Base-by-base conservation (phyloP, 2,113 vertebrate species). In the Gallinago jamesoni region DNA sequence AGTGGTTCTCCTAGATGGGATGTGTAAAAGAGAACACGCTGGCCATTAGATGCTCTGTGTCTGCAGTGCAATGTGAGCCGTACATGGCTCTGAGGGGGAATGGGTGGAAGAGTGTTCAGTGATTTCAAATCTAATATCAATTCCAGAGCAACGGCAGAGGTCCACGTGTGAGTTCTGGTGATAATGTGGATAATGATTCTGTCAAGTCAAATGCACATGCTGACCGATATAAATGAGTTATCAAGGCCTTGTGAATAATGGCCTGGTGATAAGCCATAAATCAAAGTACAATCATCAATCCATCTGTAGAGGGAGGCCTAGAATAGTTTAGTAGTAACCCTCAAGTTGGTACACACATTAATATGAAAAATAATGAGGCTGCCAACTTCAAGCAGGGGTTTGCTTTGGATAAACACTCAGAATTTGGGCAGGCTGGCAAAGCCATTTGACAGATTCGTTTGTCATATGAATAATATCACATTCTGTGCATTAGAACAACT, bases 151-250 rank as follows among this genome's bases (percentile, higher is more conserved):
- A 78, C 89, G 80, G 72, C 78, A 84, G 59, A 73, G 70, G 77
- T 57, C 84, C 48, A 57, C 48, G 35, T 85, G 83, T 91, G 94
- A 88, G 91, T 95, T 74, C 59, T 94, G 81, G 74, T 94, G 94
- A 96, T 96, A 93, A 96, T 91, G 68, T 83, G 86, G 88, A 67
- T 95, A 95, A 97, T 95, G 93, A 94, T 86, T 94, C 92, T 95
- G 95, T 90, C 96, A 95, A 96, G 81, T 73, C 80, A 72, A 92
- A 86, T 95, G 94, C 33, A 35, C 90, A 67, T 33, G 16, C 83
- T 96, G 94, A 79, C 91, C 7, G 1, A 87, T 88, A 94, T 31
- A 84, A 94, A 97, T 91, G 94, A 96, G 67, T 90, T 86, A 94
- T 94, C 90, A 82, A 77, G 90, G 83, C 86, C 74, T 85, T 84